These are phyloP conservation scores for Smutsia temminckii DNA, from an alignment of 2,797 vertebrate species.

Conservation along the genomic window DNA sequence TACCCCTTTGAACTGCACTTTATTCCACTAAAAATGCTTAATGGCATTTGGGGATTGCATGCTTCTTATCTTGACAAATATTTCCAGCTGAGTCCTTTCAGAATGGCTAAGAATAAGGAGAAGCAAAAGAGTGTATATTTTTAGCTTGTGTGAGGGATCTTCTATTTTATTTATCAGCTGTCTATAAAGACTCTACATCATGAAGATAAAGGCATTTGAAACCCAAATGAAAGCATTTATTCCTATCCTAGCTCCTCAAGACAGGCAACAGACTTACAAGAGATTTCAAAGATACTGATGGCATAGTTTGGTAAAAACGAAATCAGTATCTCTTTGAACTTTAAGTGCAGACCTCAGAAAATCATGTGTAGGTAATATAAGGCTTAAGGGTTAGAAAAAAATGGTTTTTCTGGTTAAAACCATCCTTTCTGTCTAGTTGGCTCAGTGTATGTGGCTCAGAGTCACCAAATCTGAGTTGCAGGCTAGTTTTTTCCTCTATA, in stretches of 20 bases:
- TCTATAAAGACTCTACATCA: not conserved
- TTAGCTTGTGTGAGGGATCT: not conserved
- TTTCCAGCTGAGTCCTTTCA: not conserved
- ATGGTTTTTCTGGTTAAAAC: not conserved
- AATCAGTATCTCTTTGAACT: not conserved
- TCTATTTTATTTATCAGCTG: not conserved
- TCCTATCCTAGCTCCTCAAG: not conserved
- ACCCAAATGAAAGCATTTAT: not conserved
- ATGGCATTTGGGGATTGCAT: not conserved
- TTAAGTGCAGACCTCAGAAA: not conserved
- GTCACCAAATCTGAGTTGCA: not conserved
- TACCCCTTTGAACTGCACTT: not conserved
- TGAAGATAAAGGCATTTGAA: not conserved
- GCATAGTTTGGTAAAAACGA: not conserved
- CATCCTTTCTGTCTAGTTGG: not conserved
- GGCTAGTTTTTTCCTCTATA: not conserved
- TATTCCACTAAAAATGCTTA: constrained; percentile 7
- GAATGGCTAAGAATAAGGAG: constrained; percentile 13
- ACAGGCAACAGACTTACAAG: not conserved
- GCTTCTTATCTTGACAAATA: not conserved
- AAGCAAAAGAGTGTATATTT: not conserved
- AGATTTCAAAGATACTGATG: not conserved
- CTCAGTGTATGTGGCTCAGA: not conserved
- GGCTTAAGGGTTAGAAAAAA: not conserved
- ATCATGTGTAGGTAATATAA: too few relatives aligned